Evolutionary conservation across 2,888 invertebrate species (phyloP).

Genomic region (Spodoptera picta): DNA sequence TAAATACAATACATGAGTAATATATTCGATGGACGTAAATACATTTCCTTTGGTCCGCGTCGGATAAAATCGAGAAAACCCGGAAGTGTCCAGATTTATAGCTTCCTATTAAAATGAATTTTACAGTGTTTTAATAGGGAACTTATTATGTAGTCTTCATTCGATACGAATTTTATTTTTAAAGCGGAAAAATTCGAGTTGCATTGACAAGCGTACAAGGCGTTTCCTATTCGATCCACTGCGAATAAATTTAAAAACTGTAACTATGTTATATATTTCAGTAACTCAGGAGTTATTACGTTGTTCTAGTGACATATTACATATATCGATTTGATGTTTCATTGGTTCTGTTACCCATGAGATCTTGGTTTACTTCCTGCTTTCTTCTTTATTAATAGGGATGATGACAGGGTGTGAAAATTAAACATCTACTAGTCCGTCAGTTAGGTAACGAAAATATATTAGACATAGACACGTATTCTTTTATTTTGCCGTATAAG

Average conservation of each 20-base stretch:
- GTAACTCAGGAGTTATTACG: too few species aligned
- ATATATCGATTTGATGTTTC: background rate
- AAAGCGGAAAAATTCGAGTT: background rate
- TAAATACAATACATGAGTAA: too few species aligned
- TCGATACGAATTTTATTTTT: conserved; percentile 11
- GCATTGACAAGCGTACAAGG: conserved; percentile 1
- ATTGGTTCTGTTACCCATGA: too few species aligned
- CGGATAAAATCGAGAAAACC: conserved; percentile 27
- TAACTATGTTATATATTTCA: too few species aligned
- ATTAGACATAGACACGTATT: too few species aligned
- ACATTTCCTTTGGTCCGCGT: conserved; percentile 15
- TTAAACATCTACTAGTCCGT: too few species aligned
- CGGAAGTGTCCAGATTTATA: conserved; percentile 33
- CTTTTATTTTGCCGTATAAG: too few species aligned
- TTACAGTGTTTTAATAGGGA: conserved; percentile 19
- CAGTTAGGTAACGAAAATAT: too few species aligned
- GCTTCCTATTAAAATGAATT: conserved; percentile 19
- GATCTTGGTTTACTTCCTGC: too few species aligned
- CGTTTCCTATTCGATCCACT: background rate
- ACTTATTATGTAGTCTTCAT: conserved; percentile 22
- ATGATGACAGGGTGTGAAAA: too few species aligned
- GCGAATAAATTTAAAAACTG: background rate
- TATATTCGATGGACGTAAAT: conserved; percentile 7
- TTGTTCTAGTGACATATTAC: too few species aligned
- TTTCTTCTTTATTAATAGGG: too few species aligned